Conservation (phyloP, 1,140 invertebrate species). For the Sitodiplosis mosellana region DNA sequence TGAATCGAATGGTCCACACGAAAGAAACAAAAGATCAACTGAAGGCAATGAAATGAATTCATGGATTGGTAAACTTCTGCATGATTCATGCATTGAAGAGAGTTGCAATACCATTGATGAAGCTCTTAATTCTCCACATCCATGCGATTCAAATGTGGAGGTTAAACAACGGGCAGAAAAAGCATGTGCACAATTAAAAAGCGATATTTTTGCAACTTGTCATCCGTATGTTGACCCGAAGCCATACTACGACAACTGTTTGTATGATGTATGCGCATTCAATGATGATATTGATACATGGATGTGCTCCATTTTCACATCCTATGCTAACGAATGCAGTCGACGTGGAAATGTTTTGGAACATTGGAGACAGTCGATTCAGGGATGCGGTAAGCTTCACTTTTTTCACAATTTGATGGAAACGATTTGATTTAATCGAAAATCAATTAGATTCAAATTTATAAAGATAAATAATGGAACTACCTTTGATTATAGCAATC, state of each 20-base stretch:
- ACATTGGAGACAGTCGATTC: constrained; percentile 55
- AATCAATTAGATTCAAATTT: not conserved
- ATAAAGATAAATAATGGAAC: not conserved
- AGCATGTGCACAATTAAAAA: constrained; percentile 46
- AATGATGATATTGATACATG: constrained; percentile 41
- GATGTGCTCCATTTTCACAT: constrained; percentile 59
- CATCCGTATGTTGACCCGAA: constrained; percentile 43
- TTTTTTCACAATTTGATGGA: too few relatives aligned
- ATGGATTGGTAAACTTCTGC: constrained; percentile 54
- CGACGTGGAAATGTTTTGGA: constrained; percentile 40
- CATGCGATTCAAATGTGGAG: constrained; percentile 49
- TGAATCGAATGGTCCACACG: constrained; percentile 71
- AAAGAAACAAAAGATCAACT: constrained; percentile 75
- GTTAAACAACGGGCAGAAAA: constrained; percentile 46
- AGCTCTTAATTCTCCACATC: constrained; percentile 32
- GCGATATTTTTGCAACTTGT: constrained; percentile 53
- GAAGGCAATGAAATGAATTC: constrained; percentile 67
- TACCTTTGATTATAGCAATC: constrained; percentile 28
- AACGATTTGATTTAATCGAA: too few relatives aligned
- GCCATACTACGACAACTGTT: constrained; percentile 57
- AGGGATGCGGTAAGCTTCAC: constrained; percentile 43
- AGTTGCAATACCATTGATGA: constrained; percentile 42
- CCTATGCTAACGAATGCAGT: constrained; percentile 65
- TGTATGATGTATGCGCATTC: constrained; percentile 77
- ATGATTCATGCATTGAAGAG: constrained; percentile 72